Conservation (phyloP, 2,113 vertebrate species). For the Murina feae region DNA sequence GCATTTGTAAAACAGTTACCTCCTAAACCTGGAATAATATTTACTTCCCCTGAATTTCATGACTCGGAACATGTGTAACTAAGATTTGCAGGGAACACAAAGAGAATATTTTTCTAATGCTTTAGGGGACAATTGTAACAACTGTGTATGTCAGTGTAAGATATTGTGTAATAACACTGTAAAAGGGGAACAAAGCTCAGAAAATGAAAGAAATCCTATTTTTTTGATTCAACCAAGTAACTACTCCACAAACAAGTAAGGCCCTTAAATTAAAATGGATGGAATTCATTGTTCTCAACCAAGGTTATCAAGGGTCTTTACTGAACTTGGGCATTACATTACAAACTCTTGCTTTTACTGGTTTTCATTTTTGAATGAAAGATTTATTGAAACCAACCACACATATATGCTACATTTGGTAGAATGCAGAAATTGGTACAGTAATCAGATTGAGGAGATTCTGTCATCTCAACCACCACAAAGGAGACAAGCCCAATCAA, state of each 20-base stretch:
- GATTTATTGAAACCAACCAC: constrained; percentile 75
- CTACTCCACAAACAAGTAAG: constrained; percentile 45
- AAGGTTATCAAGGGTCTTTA: constrained; percentile 28
- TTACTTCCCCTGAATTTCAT: constrained; percentile 56
- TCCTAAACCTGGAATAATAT: constrained; percentile 58
- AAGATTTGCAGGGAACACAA: constrained; percentile 36
- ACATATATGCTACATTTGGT: constrained; percentile 71
- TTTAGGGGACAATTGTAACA: constrained; percentile 36
- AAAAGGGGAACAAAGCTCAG: constrained; percentile 2
- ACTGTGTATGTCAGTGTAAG: constrained; percentile 52
- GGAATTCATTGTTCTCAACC: constrained; percentile 36
- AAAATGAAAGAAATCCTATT: constrained; percentile 27
- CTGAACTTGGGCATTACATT: constrained; percentile 60
- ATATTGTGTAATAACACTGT: constrained; percentile 1
- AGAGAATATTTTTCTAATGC: constrained; percentile 30
- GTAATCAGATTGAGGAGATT: constrained; percentile 40
- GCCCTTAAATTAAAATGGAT: constrained; percentile 27
- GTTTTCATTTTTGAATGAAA: constrained; percentile 72
- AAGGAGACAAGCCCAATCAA: constrained; percentile 57
- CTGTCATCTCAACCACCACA: constrained; percentile 66
- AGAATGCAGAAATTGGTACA: constrained; percentile 68
- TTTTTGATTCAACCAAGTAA: constrained; percentile 39
- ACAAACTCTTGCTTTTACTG: constrained; percentile 75
- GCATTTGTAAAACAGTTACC: constrained; percentile 71
- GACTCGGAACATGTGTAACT: constrained; percentile 28